phyloP scores from a whole-genome alignment of 2,797 vertebrate genomes.

The Uromys caudimaculatus region DNA sequence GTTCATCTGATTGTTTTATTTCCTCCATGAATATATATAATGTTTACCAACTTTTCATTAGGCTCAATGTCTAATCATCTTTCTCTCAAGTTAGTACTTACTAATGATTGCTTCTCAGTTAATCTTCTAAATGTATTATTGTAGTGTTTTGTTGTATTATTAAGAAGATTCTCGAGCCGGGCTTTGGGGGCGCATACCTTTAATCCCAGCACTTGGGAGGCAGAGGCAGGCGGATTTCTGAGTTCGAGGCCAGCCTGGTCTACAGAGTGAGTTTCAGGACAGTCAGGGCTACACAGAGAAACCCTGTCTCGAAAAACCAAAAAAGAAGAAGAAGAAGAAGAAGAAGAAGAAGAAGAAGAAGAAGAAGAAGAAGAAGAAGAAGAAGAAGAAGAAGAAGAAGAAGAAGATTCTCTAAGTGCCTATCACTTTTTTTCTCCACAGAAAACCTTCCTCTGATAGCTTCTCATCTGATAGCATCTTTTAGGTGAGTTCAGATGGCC shows the following conservation, averaged over 20 bases:
- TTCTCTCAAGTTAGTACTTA: not conserved
- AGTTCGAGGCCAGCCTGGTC: too few species aligned
- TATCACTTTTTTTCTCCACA: not conserved
- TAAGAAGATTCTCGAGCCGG: not conserved
- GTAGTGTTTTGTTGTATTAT: not conserved
- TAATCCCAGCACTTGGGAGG: too few species aligned
- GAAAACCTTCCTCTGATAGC: not conserved
- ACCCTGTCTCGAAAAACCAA: too few species aligned
- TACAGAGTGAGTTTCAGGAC: too few species aligned
- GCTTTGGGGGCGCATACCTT: too few species aligned
- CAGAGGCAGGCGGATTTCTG: too few species aligned
- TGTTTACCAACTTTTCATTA: not conserved
- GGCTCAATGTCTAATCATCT: not conserved
- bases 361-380: not conserved
- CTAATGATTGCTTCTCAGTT: conserved; percentile 22
- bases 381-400: not conserved
- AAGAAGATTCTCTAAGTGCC: not conserved
- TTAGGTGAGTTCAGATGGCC: not conserved
- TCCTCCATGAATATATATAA: not conserved
- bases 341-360: not conserved
- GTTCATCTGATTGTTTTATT: not conserved
- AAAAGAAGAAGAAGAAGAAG: not conserved
- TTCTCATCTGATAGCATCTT: not conserved
- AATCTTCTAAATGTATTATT: not conserved
- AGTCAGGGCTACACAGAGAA: too few species aligned